Conservation (phyloP, 2,888 invertebrate genomes). For the Toxonevra muliebris region DNA sequence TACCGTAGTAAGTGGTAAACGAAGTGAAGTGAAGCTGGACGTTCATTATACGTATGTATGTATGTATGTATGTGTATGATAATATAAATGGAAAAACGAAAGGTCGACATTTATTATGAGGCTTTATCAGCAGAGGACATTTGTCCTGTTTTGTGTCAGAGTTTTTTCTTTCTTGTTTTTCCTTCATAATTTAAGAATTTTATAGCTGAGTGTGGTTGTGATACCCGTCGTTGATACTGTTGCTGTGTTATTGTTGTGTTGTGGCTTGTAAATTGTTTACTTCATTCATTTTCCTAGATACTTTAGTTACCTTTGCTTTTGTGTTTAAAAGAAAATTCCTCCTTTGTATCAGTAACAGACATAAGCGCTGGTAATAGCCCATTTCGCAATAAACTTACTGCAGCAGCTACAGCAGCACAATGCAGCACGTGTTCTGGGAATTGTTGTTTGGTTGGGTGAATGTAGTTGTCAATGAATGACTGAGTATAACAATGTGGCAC, state of each 20-base stretch:
- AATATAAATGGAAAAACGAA: conserved; percentile 65
- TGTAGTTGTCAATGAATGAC: background rate
- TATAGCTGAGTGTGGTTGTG: conserved; percentile 5
- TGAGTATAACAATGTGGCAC: too few relatives aligned
- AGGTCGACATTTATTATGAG: conserved; percentile 65
- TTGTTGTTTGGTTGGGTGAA: background rate
- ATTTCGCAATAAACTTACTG: background rate
- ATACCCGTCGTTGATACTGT: background rate
- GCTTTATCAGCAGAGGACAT: conserved; percentile 64
- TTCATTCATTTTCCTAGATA: too few relatives aligned
- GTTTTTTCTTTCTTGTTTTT: conserved; percentile 7
- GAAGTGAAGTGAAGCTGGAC: conserved; percentile 23
- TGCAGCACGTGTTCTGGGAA: background rate
- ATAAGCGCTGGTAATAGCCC: conserved; percentile 9
- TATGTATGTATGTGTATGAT: conserved; percentile 46
- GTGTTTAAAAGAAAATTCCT: too few relatives aligned
- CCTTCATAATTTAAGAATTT: conserved; percentile 30
- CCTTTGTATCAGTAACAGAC: conserved; percentile 6
- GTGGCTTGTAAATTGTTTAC: too few relatives aligned
- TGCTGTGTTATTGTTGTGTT: background rate
- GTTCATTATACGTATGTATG: conserved; percentile 16
- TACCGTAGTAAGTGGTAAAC: too few relatives aligned
- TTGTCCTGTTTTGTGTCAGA: conserved; percentile 54
- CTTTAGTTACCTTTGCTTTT: too few relatives aligned
- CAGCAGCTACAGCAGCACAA: too few relatives aligned